phyloP scores from a whole-genome alignment of 1,140 invertebrate species.

The Drosophila quadrilineata region DNA sequence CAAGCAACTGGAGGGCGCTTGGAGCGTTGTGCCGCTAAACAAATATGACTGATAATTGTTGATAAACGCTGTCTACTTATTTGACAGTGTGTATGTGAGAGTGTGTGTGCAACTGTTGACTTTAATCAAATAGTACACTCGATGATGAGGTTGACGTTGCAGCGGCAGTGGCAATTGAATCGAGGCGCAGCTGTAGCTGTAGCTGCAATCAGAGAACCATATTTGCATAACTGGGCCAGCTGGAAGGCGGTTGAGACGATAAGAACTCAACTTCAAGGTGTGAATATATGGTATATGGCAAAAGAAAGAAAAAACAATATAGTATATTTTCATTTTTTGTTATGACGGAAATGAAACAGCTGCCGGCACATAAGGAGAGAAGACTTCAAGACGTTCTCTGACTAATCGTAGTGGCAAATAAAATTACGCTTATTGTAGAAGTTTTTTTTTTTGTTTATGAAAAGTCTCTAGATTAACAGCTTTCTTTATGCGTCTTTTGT shows the following conservation, averaged over 20 bases:
- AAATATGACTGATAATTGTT: constrained; percentile 61
- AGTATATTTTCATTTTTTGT: not conserved
- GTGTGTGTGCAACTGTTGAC: constrained; percentile 48
- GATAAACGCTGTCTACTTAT: constrained; percentile 50
- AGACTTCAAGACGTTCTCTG: not conserved
- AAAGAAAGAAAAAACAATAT: constrained; percentile 4
- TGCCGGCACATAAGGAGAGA: not conserved
- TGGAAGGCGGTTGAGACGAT: constrained; percentile 1
- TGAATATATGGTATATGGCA: not conserved
- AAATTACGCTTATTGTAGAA: constrained; percentile 27
- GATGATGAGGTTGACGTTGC: constrained; percentile 14
- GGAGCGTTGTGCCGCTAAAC: constrained; percentile 50
- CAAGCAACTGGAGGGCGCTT: constrained; percentile 32
- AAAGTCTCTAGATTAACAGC: too few relatives aligned
- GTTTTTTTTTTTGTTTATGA: too few relatives aligned
- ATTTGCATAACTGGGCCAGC: constrained; percentile 59
- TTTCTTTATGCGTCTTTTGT: too few relatives aligned
- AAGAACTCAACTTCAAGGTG: constrained; percentile 7
- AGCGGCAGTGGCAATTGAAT: constrained; percentile 29
- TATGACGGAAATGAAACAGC: constrained; percentile 18
- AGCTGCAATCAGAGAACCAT: constrained; percentile 51
- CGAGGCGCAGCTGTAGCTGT: constrained; percentile 57
- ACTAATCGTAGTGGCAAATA: not conserved
- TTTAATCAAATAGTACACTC: constrained; percentile 54
- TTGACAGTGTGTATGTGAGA: constrained; percentile 15